These are phyloP conservation scores for Helobdella robusta DNA, from an alignment of 2,888 invertebrate species.

Conservation along the genomic window DNA sequence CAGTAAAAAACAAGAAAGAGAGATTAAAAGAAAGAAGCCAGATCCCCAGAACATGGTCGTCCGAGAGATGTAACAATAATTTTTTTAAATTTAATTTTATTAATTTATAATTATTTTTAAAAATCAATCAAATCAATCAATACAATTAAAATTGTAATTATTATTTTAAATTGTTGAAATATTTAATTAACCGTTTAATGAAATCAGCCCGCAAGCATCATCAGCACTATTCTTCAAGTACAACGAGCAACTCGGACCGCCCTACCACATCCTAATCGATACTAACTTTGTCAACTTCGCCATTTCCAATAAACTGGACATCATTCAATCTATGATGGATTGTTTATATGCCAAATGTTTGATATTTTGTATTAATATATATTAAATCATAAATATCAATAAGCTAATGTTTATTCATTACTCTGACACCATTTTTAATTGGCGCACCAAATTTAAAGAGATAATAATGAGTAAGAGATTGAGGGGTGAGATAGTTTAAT, in stretches of 20 bases:
- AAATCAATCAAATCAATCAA: background rate
- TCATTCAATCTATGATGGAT: constrained; percentile 96
- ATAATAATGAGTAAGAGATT: too few relatives aligned
- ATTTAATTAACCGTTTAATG: background rate
- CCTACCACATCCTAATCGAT: constrained; percentile 88
- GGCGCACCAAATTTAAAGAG: too few relatives aligned
- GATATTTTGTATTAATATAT: constrained; percentile 34
- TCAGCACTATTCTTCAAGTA: constrained; percentile 94
- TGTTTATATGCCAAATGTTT: constrained; percentile 87
- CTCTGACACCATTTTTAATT: too few relatives aligned
- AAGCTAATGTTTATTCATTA: too few relatives aligned
- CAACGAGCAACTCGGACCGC: constrained; percentile 93
- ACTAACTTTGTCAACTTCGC: constrained; percentile 99
- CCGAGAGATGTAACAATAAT: constrained; percentile 58
- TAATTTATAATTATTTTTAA: background rate
- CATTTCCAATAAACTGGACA: constrained; percentile 91
- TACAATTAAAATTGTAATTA: background rate
- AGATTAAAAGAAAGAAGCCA: constrained; percentile 59
- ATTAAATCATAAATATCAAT: background rate
- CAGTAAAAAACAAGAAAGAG: constrained; percentile 58
- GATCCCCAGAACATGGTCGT: constrained; percentile 68
- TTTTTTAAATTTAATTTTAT: background rate
- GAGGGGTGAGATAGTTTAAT: too few relatives aligned
- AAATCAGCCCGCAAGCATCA: constrained; percentile 51
- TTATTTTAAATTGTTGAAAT: background rate